Evolutionary conservation across 2,113 vertebrate species (phyloP), one percentile per base, ranked within the genome.

Genomic region (Notothenia coriiceps): DNA sequence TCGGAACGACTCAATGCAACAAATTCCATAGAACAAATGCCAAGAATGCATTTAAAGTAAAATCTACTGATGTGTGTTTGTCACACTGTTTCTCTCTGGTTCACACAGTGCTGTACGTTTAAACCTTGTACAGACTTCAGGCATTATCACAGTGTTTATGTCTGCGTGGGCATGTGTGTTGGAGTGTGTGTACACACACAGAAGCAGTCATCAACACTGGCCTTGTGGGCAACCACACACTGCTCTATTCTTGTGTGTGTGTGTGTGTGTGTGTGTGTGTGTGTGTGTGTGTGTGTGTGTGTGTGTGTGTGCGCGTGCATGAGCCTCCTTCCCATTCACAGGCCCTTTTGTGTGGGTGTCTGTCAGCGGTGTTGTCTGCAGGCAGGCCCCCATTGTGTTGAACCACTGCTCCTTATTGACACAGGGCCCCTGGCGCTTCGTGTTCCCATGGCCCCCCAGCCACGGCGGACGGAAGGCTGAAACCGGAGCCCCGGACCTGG

Each of bases 371-470:
- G 93, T 94, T 93, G 92, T 95, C 92, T 93, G 90, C 86, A 86
- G 89, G 89, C 90, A 88, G 92, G 93, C 93, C 87, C 71, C 86
- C 91, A 94, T 95, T 95, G 94, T 95, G 88, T 86, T 82, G 67
- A 86, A 91, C 92, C 93, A 85, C 92, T 94, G 94, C 90, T 94
- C 90, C 92, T 94, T 95, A 95, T 95, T 95, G 94, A 95, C 93
- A 91, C 89, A 93, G 93, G 93, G 93, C 91, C 94, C 90, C 88
- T 86, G 91, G 91, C 84, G 78, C 93, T 91, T 72, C 86, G 75
- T 92, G 94, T 95, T 95, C 94, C 94, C 94, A 95, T 89, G 94
- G 90, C 90, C 91, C 92, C 89, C 88, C 79, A 82, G 83, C 86
- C 85, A 79, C 78, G 46, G 86, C 87, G 87, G 86, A 91, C 90